Percentiles rank a stretch among this genome's conserved stretches.
phyloP scores from a whole-genome alignment of 2,888 invertebrate species.

The Watsonalla cultraria region DNA sequence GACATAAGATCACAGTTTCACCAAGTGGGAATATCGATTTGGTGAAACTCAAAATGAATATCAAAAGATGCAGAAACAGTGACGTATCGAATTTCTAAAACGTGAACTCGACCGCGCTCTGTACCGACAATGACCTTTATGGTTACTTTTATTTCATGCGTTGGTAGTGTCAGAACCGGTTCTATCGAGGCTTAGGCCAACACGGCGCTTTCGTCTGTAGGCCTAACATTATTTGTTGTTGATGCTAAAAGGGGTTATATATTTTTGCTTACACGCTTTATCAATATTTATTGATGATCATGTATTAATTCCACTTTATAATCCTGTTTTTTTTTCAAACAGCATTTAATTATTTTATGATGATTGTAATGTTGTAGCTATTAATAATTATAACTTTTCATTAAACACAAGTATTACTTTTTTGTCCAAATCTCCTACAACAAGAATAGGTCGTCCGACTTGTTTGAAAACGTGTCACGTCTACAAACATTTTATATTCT shows the following conservation, averaged over 20 bases:
- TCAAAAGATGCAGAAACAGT: neutral
- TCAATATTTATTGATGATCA: neutral
- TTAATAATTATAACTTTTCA: too few species aligned
- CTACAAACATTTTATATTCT: neutral
- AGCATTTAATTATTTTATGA: too few species aligned
- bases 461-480: neutral
- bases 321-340: too few species aligned
- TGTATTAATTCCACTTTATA: neutral
- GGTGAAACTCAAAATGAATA: neutral
- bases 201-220: conserved; percentile 1
- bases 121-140: conserved; percentile 41
- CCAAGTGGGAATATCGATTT: neutral
- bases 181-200: neutral
- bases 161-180: conserved; percentile 6
- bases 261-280: neutral
- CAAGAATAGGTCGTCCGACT: too few species aligned
- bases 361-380: too few species aligned
- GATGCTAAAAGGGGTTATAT: neutral
- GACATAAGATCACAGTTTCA: neutral
- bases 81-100: neutral
- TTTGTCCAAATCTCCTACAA: too few species aligned
- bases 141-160: conserved; percentile 37
- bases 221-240: neutral
- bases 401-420: too few species aligned
- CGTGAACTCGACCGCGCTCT: conserved; percentile 14